Conservation (phyloP, 92 coral and sea anemone genomes). For the Diadumene lineata region DNA sequence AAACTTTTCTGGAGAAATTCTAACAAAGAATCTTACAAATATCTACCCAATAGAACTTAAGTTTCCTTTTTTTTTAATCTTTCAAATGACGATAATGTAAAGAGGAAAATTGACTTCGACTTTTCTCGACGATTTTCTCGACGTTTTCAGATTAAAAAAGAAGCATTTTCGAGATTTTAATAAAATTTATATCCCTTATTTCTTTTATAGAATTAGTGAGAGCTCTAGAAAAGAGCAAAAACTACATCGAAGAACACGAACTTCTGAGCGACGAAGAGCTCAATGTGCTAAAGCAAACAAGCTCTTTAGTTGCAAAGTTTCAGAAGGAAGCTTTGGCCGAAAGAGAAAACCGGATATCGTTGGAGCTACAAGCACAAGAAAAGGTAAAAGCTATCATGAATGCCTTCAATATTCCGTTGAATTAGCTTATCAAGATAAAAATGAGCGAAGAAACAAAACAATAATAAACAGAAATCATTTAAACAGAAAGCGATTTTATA, state of each 20-base stretch:
- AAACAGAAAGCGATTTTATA: too few relatives aligned
- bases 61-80: too few relatives aligned
- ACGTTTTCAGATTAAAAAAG: not conserved
- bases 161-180: too few relatives aligned
- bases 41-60: too few relatives aligned
- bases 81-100: too few relatives aligned
- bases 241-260: conserved; percentile 19
- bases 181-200: too few relatives aligned
- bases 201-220: conserved; percentile 20
- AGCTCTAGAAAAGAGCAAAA: conserved; percentile 27
- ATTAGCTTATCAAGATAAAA: not conserved
- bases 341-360: conserved; percentile 69
- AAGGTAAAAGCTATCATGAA: conserved; percentile 44
- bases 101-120: too few relatives aligned
- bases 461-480: too few relatives aligned
- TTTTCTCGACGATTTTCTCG: not conserved
- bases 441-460: too few relatives aligned
- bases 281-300: conserved; percentile 51
- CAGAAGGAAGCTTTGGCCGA: conserved; percentile 77
- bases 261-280: conserved; percentile 47
- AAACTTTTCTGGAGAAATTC: too few relatives aligned
- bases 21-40: too few relatives aligned
- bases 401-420: too few relatives aligned
- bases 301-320: conserved; percentile 80
- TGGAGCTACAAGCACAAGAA: conserved; percentile 70